Evolutionary conservation across 2,888 invertebrate genomes (phyloP).

Genomic region (Caenorhabditis zanzibari): DNA sequence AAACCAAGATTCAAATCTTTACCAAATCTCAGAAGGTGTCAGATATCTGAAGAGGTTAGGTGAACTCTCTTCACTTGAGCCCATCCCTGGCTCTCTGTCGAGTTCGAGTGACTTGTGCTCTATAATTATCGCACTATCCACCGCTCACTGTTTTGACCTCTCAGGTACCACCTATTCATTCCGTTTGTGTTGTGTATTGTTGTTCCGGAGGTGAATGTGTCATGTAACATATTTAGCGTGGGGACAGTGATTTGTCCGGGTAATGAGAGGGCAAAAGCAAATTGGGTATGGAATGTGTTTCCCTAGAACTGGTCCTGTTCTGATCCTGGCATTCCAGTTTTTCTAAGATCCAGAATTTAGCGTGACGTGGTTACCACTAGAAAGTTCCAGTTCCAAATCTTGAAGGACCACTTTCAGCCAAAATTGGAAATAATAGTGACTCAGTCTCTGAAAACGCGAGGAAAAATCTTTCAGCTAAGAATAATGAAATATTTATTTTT

Average conservation of each 20-base stretch:
- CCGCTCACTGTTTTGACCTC: conserved; percentile 49
- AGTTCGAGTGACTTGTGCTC: conserved; percentile 63
- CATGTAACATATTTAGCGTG: conserved; percentile 25
- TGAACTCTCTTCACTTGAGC: conserved; percentile 46
- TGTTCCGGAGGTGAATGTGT: conserved; percentile 9
- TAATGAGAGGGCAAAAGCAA: conserved; percentile 2
- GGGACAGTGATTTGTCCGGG: conserved; percentile 4
- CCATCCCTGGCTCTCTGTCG: conserved; percentile 23
- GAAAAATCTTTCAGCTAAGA: not conserved
- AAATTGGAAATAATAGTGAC: not conserved
- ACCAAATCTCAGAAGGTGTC: conserved; percentile 40
- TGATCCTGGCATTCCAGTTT: not conserved
- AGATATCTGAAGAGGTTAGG: conserved; percentile 47
- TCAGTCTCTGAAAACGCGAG: not conserved
- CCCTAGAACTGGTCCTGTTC: too few species aligned
- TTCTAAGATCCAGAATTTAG: not conserved
- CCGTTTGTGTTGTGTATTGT: conserved; percentile 31
- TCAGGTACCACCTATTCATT: conserved; percentile 26
- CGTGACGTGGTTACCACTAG: not conserved
- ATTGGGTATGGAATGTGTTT: too few species aligned
- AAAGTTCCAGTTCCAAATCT: not conserved
- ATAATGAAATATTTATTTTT: not conserved
- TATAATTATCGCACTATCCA: conserved; percentile 52
- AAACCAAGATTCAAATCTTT: too few species aligned
- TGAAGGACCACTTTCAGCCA: not conserved